phyloP scores from a whole-genome alignment of 2,888 invertebrate genomes.

The Drosophila gaucha region DNA sequence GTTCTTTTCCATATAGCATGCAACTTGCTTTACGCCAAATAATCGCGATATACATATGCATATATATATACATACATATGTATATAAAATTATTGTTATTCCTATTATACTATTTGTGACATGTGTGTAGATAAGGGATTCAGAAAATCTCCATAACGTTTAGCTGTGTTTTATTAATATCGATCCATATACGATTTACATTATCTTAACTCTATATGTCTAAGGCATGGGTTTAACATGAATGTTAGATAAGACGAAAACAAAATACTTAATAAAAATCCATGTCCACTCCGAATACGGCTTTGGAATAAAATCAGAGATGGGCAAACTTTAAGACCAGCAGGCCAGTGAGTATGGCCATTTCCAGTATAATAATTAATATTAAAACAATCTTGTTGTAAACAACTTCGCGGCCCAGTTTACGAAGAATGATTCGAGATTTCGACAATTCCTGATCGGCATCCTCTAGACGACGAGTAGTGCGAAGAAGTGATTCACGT shows the following conservation, averaged over 20 bases:
- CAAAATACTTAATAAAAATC: conserved; percentile 41
- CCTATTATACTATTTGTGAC: conserved; percentile 27
- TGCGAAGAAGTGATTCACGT: conserved; percentile 89
- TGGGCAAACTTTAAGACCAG: conserved; percentile 87
- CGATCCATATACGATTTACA: conserved; percentile 44
- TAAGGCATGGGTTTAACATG: conserved; percentile 53
- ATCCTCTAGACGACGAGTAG: conserved; percentile 88
- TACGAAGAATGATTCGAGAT: conserved; percentile 88
- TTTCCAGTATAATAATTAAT: conserved; percentile 90
- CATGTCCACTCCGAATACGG: conserved; percentile 32
- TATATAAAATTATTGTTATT: conserved; percentile 59
- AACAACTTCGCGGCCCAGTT: conserved; percentile 89
- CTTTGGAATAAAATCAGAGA: conserved; percentile 72
- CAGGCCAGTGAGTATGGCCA: conserved; percentile 87
- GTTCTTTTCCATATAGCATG: conserved; percentile 30
- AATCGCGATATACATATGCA: conserved; percentile 40
- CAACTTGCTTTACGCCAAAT: conserved; percentile 69
- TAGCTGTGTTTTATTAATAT: conserved; percentile 68
- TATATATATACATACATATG: conserved; percentile 12
- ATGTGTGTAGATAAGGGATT: conserved; percentile 48
- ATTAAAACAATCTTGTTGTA: conserved; percentile 91
- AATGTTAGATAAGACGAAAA: conserved; percentile 49
- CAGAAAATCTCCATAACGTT: conserved; percentile 37
- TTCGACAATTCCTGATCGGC: conserved; percentile 90
- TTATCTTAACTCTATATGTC: conserved; percentile 47